Evolutionary conservation across 2,113 vertebrate genomes (phyloP), one percentile per base, ranked within the genome.

Genomic region (Sebastes fasciatus): DNA sequence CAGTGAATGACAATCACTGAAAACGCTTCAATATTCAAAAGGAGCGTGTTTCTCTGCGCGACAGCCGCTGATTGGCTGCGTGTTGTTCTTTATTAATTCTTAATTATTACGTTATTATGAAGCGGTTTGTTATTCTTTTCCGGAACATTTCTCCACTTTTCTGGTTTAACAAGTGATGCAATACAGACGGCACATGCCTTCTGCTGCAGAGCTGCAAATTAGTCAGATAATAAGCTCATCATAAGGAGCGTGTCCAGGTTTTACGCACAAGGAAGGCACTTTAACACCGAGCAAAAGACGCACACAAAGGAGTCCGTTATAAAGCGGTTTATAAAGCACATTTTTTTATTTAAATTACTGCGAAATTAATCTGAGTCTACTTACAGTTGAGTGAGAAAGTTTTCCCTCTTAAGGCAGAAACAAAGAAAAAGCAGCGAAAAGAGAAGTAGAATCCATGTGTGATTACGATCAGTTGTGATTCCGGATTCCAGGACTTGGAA

Each of bases 401-500:
- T 95, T 93, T 61, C 58, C 89, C 89, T 88, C 88, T 3, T 89
- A 88, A 79, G 72, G 82, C 84, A 74, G 64, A 85, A 86, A 77
- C 69, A 76, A 84, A 51, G 1, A 21, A 70, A 85, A 90, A 85
- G 71, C 8, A 52, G 89, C 82, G 77, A 79, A 34, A 89, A 90
- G 84, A 86, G 26, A 26, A 26, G 61, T 87, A 88, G 90, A 94
- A 91, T 95, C 93, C 94, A 93, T 91, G 92, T 80, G 85, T 86
- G 92, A 88, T 91, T 84, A 74, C 83, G 88, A 88, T 90, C 91
- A 91, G 90, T 90, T 83, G 26, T 89, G 87, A 90, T 88, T 91
- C 90, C 86, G 87, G 89, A 92, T 91, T 94, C 90, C 92, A 86
- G 93, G 90, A 94, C 94, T 95, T 92, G 87, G 90, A 95, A 95